Base-by-base conservation (phyloP, 2,113 vertebrate species). In the Clarias gariepinus region DNA sequence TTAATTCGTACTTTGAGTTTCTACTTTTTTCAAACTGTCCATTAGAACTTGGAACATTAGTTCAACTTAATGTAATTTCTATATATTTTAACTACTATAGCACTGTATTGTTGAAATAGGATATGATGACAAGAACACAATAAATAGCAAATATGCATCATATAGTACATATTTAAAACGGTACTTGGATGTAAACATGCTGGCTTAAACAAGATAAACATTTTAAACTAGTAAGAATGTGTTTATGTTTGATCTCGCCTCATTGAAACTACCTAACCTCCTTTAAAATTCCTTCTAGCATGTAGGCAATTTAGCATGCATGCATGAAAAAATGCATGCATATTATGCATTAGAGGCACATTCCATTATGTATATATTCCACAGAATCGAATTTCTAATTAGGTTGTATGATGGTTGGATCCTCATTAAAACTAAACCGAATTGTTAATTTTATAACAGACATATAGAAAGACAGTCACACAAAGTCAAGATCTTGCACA, bases 221-320 rank as follows among this genome's bases (percentile, higher is more conserved):
- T 36, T 36, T 1, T 36, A 61, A 81, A n/a, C 6, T 28, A 30
- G 23, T 28, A 25, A 57, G 53, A 78, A 12, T 11, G 10, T 19
- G 55, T 81, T 21, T 36, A 19, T 28, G 13, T 30, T 47, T 30
- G 6, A 8, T 36, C 33, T 19, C 8, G 2, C 30, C 16, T 30
- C 13, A 13, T n/a, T 19, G 6, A 30, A 15, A 60, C 6, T 21
- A 88, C 74, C 73, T 85, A 47, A 30, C 69, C 74, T 81, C 88
- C 61, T 84, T 18, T 73, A 9, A 89, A 92, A 92, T 85, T 93
- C 30, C 41, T 28, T 71, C 25, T 41, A 36, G 82, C 58, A 52
- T 28, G 81, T 5, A 47, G 8, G 52, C 52, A 9, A 53, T 47
- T 47, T 66, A 28, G 61, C 80, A 23, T 47, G 47, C 47, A 47